These are phyloP conservation scores for Dendrolimus punctatus DNA, from an alignment of 1,140 invertebrate genomes.

Conservation along the genomic window DNA sequence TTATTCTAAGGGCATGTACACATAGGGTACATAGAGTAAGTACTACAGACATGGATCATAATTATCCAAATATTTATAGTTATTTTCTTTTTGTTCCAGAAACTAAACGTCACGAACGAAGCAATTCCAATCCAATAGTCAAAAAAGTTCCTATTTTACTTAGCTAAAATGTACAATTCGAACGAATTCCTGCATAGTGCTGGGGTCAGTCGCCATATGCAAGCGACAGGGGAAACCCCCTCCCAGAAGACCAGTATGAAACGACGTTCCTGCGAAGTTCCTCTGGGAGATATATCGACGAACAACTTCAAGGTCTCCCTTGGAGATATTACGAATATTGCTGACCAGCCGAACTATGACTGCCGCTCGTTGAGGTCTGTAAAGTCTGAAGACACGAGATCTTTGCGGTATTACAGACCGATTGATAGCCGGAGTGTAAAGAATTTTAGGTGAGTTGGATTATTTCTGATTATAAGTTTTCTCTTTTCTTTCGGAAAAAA, in stretches of 20 bases:
- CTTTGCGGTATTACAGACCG: slow-evolving; percentile 46
- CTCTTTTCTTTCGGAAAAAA: no score
- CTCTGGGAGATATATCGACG: slow-evolving; percentile 57
- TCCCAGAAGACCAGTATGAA: slow-evolving; percentile 65
- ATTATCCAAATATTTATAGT: no score
- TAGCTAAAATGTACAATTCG: slow-evolving; percentile 60
- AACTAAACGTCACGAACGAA: slow-evolving; percentile 25
- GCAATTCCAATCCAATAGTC: slow-evolving; percentile 61
- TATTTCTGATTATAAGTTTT: no score
- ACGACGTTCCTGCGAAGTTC: slow-evolving; percentile 56
- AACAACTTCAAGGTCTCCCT: slow-evolving; percentile 63
- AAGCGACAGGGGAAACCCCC: slow-evolving; percentile 54
- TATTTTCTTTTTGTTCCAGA: slow-evolving; percentile 45
- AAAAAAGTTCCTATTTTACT: slow-evolving; percentile 59
- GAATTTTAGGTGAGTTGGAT: slow-evolving; percentile 32
- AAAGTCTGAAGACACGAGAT: slow-evolving; percentile 49
- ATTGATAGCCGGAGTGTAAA: slow-evolving; percentile 61
- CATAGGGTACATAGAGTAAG: no score
- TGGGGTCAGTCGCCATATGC: slow-evolving; percentile 62
- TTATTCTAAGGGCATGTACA: no score
- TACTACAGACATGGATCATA: no score
- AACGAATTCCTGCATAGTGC: slow-evolving; percentile 63
- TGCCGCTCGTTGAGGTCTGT: slow-evolving; percentile 47
- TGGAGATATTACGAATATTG: slow-evolving; percentile 39
- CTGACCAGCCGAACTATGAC: slow-evolving; percentile 45